Conservation (phyloP, 2,888 invertebrate species). For the Drosophila colorata region DNA sequence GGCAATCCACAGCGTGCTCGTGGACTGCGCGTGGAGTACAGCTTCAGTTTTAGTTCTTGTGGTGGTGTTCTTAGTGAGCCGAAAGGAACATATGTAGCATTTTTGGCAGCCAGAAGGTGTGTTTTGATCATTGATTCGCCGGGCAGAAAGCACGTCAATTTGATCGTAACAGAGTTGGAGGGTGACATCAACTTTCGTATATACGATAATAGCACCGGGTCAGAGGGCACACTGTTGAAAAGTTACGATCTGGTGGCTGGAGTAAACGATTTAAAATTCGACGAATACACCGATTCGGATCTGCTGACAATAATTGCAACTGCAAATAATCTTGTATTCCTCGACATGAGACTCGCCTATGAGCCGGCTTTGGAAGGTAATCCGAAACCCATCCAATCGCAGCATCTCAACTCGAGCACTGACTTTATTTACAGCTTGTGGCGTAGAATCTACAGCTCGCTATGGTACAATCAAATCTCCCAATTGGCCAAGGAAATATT, state of each 20-base stretch:
- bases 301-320: slow-evolving; percentile 41
- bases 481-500: slow-evolving; percentile 91
- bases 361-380: slow-evolving; percentile 14
- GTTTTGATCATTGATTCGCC: slow-evolving; percentile 89
- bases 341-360: neutral
- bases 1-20: slow-evolving; percentile 86
- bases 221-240: slow-evolving; percentile 27
- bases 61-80: slow-evolving; percentile 89
- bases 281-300: slow-evolving; percentile 38
- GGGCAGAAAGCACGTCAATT: slow-evolving; percentile 86
- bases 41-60: slow-evolving; percentile 88
- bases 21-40: slow-evolving; percentile 91
- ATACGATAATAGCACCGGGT: slow-evolving; percentile 60
- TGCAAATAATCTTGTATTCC: rapidly evolving
- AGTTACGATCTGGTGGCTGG: neutral
- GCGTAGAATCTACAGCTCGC: slow-evolving; percentile 88
- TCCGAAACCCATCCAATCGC: neutral
- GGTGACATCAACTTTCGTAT: neutral
- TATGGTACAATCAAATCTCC: slow-evolving; percentile 92
- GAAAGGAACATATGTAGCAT: slow-evolving; percentile 55
- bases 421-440: slow-evolving; percentile 87
- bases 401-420: neutral
- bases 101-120: slow-evolving; percentile 75
- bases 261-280: rapidly evolving
- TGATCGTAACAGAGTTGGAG: rapidly evolving